Evolutionary conservation across 2,113 vertebrate species (phyloP), one percentile per base, ranked within the genome.

Genomic region (Atlantisia rogersi): DNA sequence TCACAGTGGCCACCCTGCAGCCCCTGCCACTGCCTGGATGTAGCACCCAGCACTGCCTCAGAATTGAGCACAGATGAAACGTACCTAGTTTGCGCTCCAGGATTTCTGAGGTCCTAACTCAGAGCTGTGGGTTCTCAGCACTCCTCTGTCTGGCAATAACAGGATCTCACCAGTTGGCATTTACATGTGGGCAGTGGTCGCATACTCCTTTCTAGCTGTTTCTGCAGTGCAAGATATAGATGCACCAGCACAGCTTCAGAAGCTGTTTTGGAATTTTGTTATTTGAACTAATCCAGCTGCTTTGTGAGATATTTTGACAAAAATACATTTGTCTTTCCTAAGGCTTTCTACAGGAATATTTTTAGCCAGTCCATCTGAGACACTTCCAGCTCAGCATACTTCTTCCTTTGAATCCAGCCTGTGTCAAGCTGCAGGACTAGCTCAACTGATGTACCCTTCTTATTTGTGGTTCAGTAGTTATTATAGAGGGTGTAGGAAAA

Each of bases 1-100:
- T n/a, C n/a, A 58, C 26, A 55, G 37, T 19, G 60, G 35, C 29
- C 6, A 1, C 48, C 39, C 48, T 15, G 35, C 29, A 56, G 31
- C 21, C 11, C 18, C 1, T n/a, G 9, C 17, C 56, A 31, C 9
- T 1, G 1, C 8, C 0, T 0, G 15, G 20, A 28, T 17, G 52
- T 28, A 19, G n/a, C 11, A 53, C 10, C 35, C 18, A 4, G 9
- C 13, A 26, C 7, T 48, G 7, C 12, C 37, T 5, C 40, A 85
- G 21, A 82, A 65, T 11, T 59, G 56, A 73, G 25, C 12, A 21
- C 26, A 73, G 52, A 9, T 56, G 10, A 82, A 82, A 62, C 2
- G 5, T 8, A 46, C 9, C 8, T 39, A 29, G 7, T 35, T 70
- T 21, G n/a, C 82, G 28, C 11, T 82, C 24, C 40, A 62, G 40